Base-by-base conservation (phyloP, 2,888 invertebrate genomes). In the Trimorus sp. region DNA sequence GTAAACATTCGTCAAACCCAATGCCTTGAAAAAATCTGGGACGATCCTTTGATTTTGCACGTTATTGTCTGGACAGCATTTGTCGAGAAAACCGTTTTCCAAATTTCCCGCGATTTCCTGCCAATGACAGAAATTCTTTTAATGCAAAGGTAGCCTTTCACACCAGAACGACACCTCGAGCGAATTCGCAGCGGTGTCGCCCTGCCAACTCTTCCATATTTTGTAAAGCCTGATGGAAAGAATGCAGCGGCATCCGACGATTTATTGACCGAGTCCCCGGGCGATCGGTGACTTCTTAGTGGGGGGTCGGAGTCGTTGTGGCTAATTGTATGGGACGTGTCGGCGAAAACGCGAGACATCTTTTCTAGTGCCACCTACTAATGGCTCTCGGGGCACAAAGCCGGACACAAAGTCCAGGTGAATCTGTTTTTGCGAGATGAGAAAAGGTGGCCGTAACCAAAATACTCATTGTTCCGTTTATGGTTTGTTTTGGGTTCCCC, bases 401-500 rank as follows among this genome's bases (percentile, higher is more conserved):
- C 66, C 53, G 40, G 42, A 59, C 42, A 37, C 45, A 15, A 15
- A 36, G 60, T 51, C 76, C 83, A 66, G 75, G 81, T 68, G 79
- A 80, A 84, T 80, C 81, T 79, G 82, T 85, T 85, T 86, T 84
- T 84, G 83, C 77, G 63, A 76, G 76, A 70, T 70, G 62, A 79
- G 76, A 69, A 84, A 83, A 84, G 82, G 75, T 60, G 70, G 36
- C 45, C 58, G 79, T 73, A 81, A 85, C 86, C 87, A 89, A 89
- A 90, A 89, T 88, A 87, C 68, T 80, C 84, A 89, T 89, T 90
- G 90, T 89, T 85, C 88, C 77, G 84, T 89, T 88, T 88, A 88
- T 84, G 86, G 88, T 84, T 77, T 88, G 89, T 90, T 90, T 88
- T 88, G 86, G 85, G 75, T 74, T 70, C 78, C 75, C 82, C 14